A percentile compares a stretch with the other conserved stretches of the same genome.
phyloP scores from a whole-genome alignment of 2,888 invertebrate genomes.

The Orthonychiurus folsomi region DNA sequence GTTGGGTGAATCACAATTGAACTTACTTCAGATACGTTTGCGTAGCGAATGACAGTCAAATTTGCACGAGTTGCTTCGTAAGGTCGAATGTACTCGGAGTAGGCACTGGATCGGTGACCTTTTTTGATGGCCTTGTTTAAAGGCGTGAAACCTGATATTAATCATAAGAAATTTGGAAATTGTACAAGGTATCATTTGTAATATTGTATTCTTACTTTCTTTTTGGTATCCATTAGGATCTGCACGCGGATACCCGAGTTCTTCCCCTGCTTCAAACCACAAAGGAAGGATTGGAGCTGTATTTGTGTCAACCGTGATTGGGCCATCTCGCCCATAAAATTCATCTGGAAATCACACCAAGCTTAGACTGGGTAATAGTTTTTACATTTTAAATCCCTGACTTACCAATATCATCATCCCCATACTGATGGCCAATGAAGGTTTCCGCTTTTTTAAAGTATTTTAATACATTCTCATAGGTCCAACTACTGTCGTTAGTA shows the following conservation, averaged over 20 bases:
- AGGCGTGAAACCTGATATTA: slow-evolving; percentile 15
- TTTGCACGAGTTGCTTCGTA: slow-evolving; percentile 2
- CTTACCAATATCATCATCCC: slow-evolving; percentile 4
- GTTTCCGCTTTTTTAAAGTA: slow-evolving; percentile 23
- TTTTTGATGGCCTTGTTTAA: slow-evolving; percentile 8
- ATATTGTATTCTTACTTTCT: slow-evolving; percentile 8
- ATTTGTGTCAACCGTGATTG: slow-evolving; percentile 15
- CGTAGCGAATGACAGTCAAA: slow-evolving; percentile 22
- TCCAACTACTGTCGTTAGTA: slow-evolving; percentile 18
- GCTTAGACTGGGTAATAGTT: too few species aligned
- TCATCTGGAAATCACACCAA: too few species aligned
- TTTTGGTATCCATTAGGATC: slow-evolving; percentile 17
- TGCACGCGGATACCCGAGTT: slow-evolving; percentile 14
- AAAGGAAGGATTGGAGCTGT: slow-evolving; percentile 8
- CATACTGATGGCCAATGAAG: slow-evolving; percentile 17
- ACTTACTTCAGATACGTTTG: slow-evolving; percentile 14
- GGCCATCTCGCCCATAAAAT: slow-evolving; percentile 19
- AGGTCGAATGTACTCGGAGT: slow-evolving; percentile 15
- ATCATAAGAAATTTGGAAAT: slow-evolving; percentile 5
- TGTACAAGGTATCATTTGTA: not conserved
- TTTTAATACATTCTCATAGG: slow-evolving; percentile 17
- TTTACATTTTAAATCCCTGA: not conserved
- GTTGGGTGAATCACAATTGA: not conserved
- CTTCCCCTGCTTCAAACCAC: slow-evolving; percentile 20
- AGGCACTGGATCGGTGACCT: slow-evolving; percentile 13